Percentiles rank a stretch among this genome's conserved stretches.
These are phyloP conservation scores for Ascidia mentula DNA, from an alignment of 23 tunicate species.

Conservation along the genomic window DNA sequence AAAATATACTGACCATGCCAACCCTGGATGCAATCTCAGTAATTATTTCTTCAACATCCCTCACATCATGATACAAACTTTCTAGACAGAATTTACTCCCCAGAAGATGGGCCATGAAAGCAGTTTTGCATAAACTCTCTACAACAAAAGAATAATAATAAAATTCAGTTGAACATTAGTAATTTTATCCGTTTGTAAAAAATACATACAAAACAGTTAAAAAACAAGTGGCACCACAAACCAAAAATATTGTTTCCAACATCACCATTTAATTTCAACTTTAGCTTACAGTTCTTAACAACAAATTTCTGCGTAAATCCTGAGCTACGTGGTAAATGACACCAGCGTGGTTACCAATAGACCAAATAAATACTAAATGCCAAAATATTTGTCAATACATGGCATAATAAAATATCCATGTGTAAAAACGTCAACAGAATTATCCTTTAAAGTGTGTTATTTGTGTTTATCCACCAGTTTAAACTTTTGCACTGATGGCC, in stretches of 20 bases:
- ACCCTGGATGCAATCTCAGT: conserved; percentile 69
- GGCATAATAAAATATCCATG: too few species aligned
- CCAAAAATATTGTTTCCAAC: background rate
- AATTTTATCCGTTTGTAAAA: background rate
- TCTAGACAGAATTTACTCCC: conserved; percentile 84
- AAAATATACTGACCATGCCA: conserved; percentile 51
- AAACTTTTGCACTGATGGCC: too few species aligned
- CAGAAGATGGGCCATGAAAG: conserved; percentile 78
- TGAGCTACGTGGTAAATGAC: too few species aligned
- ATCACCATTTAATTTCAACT: background rate
- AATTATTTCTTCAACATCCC: conserved; percentile 65
- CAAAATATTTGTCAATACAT: too few species aligned
- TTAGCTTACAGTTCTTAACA: background rate
- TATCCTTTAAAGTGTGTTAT: too few species aligned
- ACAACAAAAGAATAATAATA: background rate
- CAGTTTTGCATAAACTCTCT: background rate
- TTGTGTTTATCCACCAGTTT: too few species aligned
- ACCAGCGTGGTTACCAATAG: too few species aligned
- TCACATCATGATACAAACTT: conserved; percentile 73
- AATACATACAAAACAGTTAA: background rate
- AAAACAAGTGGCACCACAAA: too few species aligned
- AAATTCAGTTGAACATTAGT: background rate
- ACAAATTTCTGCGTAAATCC: too few species aligned
- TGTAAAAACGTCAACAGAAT: too few species aligned
- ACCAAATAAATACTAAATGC: too few species aligned